Evolutionary conservation across 2,888 invertebrate genomes (phyloP), one percentile per base, ranked within the genome.

Genomic region (Drosophila ustulata): DNA sequence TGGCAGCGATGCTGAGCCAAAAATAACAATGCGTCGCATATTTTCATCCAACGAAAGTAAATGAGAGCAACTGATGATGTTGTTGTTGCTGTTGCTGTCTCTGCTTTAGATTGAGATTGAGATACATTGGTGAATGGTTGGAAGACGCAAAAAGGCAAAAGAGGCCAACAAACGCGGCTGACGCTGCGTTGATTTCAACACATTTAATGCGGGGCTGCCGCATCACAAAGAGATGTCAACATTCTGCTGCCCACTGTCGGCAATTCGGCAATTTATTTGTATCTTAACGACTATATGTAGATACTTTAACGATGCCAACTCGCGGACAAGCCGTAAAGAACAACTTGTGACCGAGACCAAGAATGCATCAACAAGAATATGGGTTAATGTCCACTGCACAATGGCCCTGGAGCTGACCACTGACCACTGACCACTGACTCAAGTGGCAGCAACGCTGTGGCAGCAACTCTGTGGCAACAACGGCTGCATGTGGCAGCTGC

Each of bases 141-240:
- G 41, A 62, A 66, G 53, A 75, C 63, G 50, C 63, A 53, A 28
- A 45, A 39, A 51, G 23, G 37, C 46, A 71, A 69, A 66, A 56
- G 66, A 61, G 47, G 47, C 43, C 49, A 63, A 47, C 13, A 41
- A 41, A 41, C 39, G 39, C 18, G 39, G 6, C 39, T 6, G 7
- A 11, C 11, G 34, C 34, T 34, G 37, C 37, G 39, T 18, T 62
- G 71, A 84, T 87, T 87, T 84, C 82, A 53, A 87, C 88, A 84
- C 69, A 80, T 70, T 79, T 72, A 70, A 83, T 83, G 78, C 55
- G 78, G 13, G 18, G 25, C 71, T 59, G 58, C 39, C 66, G 50
- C 70, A 37, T n/a, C 37, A 86, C 82, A 86, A 81, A 86, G 86
- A 86, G 62, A 86, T 75, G 78, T 78, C 87, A 77, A 69, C 68